These are phyloP conservation scores for Panurus biarmicus DNA, from an alignment of 2,113 vertebrate genomes.

Conservation along the genomic window DNA sequence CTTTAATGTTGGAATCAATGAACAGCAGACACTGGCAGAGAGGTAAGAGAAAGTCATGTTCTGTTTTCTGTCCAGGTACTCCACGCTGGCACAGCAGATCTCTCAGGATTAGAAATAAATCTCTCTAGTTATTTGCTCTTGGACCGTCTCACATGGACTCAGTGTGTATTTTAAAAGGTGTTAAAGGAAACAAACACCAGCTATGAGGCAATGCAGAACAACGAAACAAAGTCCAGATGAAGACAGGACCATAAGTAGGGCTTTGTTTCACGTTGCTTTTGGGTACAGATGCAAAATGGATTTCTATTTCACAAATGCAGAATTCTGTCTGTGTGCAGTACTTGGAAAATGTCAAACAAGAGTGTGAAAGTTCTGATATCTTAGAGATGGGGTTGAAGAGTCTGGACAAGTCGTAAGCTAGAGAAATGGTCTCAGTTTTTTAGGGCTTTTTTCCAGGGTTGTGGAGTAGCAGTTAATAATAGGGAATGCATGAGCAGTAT, in stretches of 20 bases:
- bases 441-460: background rate
- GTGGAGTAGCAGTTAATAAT: background rate
- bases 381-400: background rate
- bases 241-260: background rate
- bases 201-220: background rate
- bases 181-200: background rate
- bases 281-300: background rate
- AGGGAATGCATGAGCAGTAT: background rate
- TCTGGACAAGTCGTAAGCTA: background rate
- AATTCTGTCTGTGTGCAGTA: background rate
- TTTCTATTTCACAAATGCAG: background rate
- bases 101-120: background rate
- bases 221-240: background rate
- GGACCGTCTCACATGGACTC: background rate
- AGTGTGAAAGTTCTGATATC: background rate
- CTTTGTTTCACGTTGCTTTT: background rate
- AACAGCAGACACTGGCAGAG: slow-evolving; percentile 96
- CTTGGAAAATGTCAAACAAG: background rate
- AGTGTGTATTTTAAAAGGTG: background rate
- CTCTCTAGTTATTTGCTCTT: background rate
- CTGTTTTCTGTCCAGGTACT: background rate
- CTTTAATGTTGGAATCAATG: slow-evolving; percentile 96
- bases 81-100: background rate
- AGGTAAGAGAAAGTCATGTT: slow-evolving; percentile 70
- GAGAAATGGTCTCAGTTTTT: background rate